Percentiles rank a stretch among this genome's conserved stretches.
phyloP scores from a whole-genome alignment of 2,113 vertebrate species.

The Mobula birostris region DNA sequence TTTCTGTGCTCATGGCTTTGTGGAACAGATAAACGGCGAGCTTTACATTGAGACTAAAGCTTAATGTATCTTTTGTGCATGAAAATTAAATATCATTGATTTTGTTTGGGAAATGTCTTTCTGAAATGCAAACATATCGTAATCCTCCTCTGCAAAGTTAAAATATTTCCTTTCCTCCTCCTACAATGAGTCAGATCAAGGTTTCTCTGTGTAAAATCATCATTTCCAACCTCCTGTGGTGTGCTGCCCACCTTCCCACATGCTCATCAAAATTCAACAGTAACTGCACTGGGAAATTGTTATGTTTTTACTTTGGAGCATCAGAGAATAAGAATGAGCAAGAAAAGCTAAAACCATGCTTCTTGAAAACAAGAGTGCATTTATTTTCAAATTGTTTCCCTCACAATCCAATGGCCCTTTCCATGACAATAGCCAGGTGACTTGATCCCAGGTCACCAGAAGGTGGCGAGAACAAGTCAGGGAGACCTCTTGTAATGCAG shows the following conservation, averaged over 20 bases:
- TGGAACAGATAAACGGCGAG: not conserved
- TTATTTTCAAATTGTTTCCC: not conserved
- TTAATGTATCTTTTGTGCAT: not conserved
- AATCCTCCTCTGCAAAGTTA: not conserved
- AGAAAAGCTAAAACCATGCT: not conserved
- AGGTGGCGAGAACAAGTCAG: not conserved
- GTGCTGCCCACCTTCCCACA: constrained; percentile 20
- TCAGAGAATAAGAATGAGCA: not conserved
- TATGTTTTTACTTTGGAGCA: not conserved
- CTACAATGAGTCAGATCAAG: not conserved
- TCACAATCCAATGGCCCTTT: not conserved
- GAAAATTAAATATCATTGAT: not conserved
- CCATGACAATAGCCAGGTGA: not conserved
- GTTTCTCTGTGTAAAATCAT: not conserved
- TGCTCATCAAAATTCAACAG: constrained; percentile 6
- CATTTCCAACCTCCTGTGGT: not conserved
- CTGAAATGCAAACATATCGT: not conserved
- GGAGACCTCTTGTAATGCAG: not conserved
- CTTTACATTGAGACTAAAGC: not conserved
- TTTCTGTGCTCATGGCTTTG: too few relatives aligned
- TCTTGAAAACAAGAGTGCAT: not conserved
- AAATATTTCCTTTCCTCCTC: not conserved
- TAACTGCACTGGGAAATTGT: not conserved
- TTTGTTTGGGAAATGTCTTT: not conserved
- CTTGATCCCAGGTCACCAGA: too few relatives aligned